Base-by-base conservation (phyloP, 2,113 vertebrate species). In the Lichenostomus cassidix region DNA sequence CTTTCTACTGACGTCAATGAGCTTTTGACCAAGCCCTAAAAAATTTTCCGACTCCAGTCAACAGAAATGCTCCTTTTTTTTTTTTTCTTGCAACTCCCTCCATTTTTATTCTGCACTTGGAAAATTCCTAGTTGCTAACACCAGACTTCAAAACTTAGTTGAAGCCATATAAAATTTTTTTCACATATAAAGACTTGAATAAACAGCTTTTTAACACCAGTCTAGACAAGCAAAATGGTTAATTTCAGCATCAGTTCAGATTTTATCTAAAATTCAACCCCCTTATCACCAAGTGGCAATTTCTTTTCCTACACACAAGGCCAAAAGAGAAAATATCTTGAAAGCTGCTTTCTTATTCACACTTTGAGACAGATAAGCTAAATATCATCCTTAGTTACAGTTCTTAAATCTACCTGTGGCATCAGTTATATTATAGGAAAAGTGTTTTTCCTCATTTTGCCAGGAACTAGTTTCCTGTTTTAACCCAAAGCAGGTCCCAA, bases 1-100 rank as follows among this genome's bases (percentile, higher is more conserved):
- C 94, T 93, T 96, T 96, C 93, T 90, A 88, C 75, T 96, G 95
- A 97, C 93, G 93, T 97, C 93, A 96, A 86, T 92, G 39, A 92
- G 93, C 90, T 97, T 95, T 95, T 91, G 94, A 95, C 91, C 87
- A 93, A 95, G 93, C 63, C 90, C 91, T 95, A 80, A 88, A 90
- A 94, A 89, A 60, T 63, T 85, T 85, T 95, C 85, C 3, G 2
- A 90, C 29, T 47, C 62, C 3, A 84, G 52, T 75, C 56, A 67
- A 95, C 47, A 78, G 68, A 96, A 91, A 80, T 44, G 20, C 9
- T 88, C 53, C 14, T 29, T 56, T 92, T 83, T 77, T 82, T 58
- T 65, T 21, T 14, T 71, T 33, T 49, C 19, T 70, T 67, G 29
- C 49, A 88, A 64, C 37, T 80, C n/a, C 25, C 35, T 85, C 60